Evolutionary conservation across 2,797 vertebrate genomes (phyloP).

Genomic region (Dendrocincla fuliginosa): DNA sequence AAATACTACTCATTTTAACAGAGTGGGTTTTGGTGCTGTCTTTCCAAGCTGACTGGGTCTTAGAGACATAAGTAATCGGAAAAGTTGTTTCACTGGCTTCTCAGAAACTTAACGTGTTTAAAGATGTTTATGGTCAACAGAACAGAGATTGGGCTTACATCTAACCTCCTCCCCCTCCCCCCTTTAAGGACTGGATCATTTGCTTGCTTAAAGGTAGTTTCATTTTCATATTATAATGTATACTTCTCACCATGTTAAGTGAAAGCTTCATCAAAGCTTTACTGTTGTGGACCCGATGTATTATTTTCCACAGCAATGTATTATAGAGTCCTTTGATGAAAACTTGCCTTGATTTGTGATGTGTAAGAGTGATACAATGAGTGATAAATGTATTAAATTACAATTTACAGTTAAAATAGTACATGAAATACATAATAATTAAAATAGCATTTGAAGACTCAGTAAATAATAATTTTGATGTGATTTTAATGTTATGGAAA

Average conservation of each 20-base stretch:
- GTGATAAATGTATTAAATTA: neutral
- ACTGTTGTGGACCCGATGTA: neutral
- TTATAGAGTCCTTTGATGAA: neutral
- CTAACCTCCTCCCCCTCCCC: accelerated
- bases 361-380: neutral
- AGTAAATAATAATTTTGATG: neutral
- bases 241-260: neutral
- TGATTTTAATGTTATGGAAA: neutral
- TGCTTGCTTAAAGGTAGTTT: neutral
- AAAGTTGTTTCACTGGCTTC: neutral
- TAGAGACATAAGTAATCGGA: neutral
- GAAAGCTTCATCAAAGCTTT: neutral
- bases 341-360: neutral
- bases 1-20: neutral
- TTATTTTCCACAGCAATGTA: neutral
- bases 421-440: neutral
- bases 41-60: neutral
- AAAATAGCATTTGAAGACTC: neutral
- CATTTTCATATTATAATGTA: neutral
- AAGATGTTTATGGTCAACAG: neutral
- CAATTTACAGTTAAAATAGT: neutral
- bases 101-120: neutral
- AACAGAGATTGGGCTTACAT: neutral
- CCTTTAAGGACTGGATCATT: neutral
- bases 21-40: neutral